Evolutionary conservation across 2,113 vertebrate genomes (phyloP).

Genomic region (Cyanistes caeruleus): DNA sequence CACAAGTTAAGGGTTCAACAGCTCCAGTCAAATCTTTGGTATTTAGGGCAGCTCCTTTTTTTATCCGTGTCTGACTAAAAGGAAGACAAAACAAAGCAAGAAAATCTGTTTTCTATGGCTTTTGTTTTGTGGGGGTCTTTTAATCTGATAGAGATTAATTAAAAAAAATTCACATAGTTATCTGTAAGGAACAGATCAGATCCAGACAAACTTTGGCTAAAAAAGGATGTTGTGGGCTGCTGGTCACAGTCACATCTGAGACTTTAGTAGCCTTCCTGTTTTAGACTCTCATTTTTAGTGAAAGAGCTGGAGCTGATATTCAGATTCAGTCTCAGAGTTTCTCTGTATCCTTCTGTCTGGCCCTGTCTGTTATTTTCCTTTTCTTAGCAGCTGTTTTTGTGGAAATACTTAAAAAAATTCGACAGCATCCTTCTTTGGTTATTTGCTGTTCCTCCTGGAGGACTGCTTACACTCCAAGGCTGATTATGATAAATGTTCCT

Average conservation of each 20-base stretch:
- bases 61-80: not conserved
- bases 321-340: not conserved
- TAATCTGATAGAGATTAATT: not conserved
- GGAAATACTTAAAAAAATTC: not conserved
- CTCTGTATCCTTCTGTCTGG: not conserved
- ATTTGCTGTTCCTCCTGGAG: not conserved
- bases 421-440: not conserved
- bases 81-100: not conserved
- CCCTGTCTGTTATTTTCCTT: not conserved
- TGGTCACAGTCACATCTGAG: not conserved
- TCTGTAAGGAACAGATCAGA: not conserved
- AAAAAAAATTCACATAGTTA: not conserved
- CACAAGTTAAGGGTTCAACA: not conserved
- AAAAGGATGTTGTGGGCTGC: not conserved
- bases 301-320: not conserved
- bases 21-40: not conserved
- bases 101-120: not conserved
- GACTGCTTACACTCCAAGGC: not conserved
- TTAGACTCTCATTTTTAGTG: not conserved
- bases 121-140: not conserved
- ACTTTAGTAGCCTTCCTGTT: not conserved
- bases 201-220: not conserved
- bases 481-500: constrained; percentile 10
- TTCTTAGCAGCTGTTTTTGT: not conserved
- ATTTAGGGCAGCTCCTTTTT: not conserved